Base-by-base conservation (phyloP, 2,888 invertebrate species). In the Dolichopus griseipennis region DNA sequence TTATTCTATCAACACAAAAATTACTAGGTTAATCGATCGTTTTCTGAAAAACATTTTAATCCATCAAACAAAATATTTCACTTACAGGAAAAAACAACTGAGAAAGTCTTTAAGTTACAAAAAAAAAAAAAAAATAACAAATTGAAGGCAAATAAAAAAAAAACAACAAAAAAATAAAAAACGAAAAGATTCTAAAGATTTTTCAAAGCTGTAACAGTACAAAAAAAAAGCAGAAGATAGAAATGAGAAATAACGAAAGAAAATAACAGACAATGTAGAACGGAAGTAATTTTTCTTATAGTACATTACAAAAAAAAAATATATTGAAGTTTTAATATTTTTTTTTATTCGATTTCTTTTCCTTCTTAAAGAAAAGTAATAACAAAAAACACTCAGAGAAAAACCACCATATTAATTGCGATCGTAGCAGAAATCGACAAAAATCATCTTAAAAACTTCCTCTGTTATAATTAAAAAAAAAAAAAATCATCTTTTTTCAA, bases 371-470 rank as follows among this genome's bases (percentile, higher is more conserved):
- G n/a, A n/a, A n/a, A n/a, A n/a, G n/a, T n/a, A n/a, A n/a, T n/a
- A n/a, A n/a, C n/a, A n/a, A n/a, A n/a, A n/a, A 37, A 37, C 37
- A 37, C 12, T 5, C 1, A 27, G 2, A 1, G 18, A 2, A 52
- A 52, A 37, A 52, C n/a, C 52, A 15, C 18, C 52, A 52, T 52
- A 52, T 52, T 52, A 52, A 52, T 52, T 18, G 52, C 6, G 52
- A 52, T 52, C 52, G 15, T 52, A 12, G 18, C 18, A 52, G 52
- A 52, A 18, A 52, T 52, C 52, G 52, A 52, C 52, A 52, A 52
- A 52, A 52, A 52, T 52, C 52, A 52, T 18, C 52, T 52, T 52
- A 52, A 52, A 52, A 52, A 52, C 52, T 52, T 52, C 52, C 52
- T 52, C 52, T 18, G 18, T 52, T 52, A 52, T 52, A 52, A 52